Base-by-base conservation (phyloP, 2,113 vertebrate species). In the Daphoenositta chrysoptera region DNA sequence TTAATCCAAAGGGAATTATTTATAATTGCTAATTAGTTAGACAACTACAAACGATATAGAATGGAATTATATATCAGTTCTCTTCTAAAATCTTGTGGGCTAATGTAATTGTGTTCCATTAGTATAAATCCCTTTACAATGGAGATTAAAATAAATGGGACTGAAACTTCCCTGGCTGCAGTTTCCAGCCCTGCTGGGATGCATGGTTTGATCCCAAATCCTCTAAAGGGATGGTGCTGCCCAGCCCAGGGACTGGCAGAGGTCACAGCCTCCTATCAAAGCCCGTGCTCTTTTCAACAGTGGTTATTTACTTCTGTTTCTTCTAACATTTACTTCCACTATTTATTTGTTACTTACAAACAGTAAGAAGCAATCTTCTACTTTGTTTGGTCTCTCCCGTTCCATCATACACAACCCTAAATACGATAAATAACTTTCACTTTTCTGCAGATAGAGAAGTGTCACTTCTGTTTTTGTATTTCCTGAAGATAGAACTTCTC, bases 11-110 rank as follows among this genome's bases (percentile, higher is more conserved):
- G 30, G 28, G 72, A 95, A 82, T 90, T 96, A 94, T 93, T 97
- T 95, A 82, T 73, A 97, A 95, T 77, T 96, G 65, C 57, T 96
- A 94, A 95, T 95, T 92, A 93, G 58, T 92, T 56, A 96, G 90
- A 89, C 84, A 92, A 83, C 28, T 92, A 94, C 93, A 96, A 97
- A 78, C 50, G 35, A 86, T 86, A 87, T 37, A 83, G 70, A 93
- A 83, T 81, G 17, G 50, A 93, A 93, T 94, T 90, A 82, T 93
- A 54, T 54, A 83, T 94, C 72, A 76, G 35, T 63, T 92, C 78
- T 63, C n/a, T 91, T 78, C 82, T 72, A 70, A 94, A 97, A 95
- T 81, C 68, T 85, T 65, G 60, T 87, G 63, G 51, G 68, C 45
- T 81, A 91, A 96, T 94, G 76, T 90, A 78, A 94, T 92, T 94